These are phyloP conservation scores for Philopedon plagiatum DNA, from an alignment of 2,888 invertebrate genomes.

Conservation along the genomic window DNA sequence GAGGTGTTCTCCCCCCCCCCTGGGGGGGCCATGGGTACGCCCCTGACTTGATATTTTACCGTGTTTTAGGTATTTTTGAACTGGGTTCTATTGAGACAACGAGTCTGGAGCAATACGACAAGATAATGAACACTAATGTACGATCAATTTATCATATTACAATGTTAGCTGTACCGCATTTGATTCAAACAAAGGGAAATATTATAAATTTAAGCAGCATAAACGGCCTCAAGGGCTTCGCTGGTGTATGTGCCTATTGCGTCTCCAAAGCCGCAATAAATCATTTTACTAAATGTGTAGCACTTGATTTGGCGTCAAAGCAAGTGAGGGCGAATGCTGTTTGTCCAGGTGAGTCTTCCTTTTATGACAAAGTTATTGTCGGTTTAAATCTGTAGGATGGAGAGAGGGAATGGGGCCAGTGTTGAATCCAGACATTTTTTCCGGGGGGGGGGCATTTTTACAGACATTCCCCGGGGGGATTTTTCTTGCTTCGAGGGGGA, in stretches of 20 bases:
- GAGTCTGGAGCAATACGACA: conserved; percentile 87
- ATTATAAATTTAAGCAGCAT: conserved; percentile 97
- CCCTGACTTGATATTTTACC: too few relatives aligned
- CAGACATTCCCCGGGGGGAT: too few relatives aligned
- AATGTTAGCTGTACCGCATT: conserved; percentile 88
- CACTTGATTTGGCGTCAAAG: conserved; percentile 87
- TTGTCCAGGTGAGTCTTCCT: conserved; percentile 89
- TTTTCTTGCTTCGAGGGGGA: too few relatives aligned
- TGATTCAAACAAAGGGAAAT: conserved; percentile 86
- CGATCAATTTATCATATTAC: conserved; percentile 87
- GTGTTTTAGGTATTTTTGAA: conserved; percentile 42
- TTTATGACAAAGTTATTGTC: too few relatives aligned
- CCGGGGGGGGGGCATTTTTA: too few relatives aligned
- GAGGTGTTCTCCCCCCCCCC: too few relatives aligned
- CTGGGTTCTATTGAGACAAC: conserved; percentile 89
- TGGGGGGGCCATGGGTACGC: too few relatives aligned
- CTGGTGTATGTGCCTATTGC: conserved; percentile 91
- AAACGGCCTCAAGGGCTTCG: conserved; percentile 90
- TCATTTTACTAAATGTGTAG: conserved; percentile 90
- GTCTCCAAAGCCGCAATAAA: conserved; percentile 96
- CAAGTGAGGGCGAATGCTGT: conserved; percentile 92
- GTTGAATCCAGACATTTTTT: too few relatives aligned
- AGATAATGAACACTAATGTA: conserved; percentile 91
- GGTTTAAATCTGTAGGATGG: too few relatives aligned
- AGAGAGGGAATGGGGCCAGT: too few relatives aligned